Evolutionary conservation across 2,888 invertebrate genomes (phyloP).

Genomic region (Stenodema calcarata): DNA sequence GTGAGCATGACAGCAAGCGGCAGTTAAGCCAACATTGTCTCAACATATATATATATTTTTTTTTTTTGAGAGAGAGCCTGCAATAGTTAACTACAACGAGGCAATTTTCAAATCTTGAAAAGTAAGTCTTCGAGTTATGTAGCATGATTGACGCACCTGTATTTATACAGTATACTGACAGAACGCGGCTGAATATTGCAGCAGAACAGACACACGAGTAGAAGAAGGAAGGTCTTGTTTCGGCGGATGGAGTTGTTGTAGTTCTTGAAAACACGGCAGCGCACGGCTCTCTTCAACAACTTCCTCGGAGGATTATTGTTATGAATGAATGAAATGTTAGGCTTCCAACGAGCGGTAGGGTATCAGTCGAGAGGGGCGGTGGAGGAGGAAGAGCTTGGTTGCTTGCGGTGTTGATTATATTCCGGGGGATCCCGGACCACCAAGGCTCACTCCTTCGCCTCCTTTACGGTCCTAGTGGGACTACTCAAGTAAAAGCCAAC

Average conservation of each 20-base stretch:
- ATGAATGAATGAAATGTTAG: neutral
- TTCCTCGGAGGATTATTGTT: neutral
- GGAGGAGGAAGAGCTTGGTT: neutral
- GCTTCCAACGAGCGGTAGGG: neutral
- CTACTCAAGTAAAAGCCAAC: slow-evolving; percentile 37
- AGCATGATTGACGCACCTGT: no score
- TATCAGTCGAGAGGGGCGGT: neutral
- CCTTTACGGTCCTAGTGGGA: slow-evolving; percentile 30
- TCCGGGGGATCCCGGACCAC: neutral
- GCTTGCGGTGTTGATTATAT: neutral
- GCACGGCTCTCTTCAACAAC: neutral
- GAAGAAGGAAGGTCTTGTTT: neutral
- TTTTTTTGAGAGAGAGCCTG: no score
- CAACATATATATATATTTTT: no score
- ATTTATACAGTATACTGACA: no score
- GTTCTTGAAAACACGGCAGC: neutral
- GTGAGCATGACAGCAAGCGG: no score
- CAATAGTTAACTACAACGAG: no score
- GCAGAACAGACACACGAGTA: neutral
- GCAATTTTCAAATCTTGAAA: no score
- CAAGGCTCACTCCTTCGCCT: neutral
- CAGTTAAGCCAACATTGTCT: no score
- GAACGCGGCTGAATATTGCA: neutral
- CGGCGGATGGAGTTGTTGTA: neutral
- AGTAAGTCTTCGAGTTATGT: no score